Conservation (phyloP, 2,113 vertebrate genomes). For the Tretioscincus oriximinensis region DNA sequence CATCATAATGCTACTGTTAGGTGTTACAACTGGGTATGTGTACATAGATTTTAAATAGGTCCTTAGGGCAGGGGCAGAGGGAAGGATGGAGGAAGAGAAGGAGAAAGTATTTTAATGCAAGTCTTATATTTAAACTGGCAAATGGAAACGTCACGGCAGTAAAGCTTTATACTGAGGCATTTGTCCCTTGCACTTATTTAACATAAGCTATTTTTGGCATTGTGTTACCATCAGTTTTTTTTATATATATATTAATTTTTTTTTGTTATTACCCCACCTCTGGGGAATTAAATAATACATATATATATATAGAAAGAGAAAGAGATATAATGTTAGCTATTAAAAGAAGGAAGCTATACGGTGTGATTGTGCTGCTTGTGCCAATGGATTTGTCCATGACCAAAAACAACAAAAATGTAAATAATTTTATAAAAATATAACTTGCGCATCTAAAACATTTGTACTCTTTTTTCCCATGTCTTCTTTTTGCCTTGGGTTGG, state of each 20-base stretch:
- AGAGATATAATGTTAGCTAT: slow-evolving; percentile 44
- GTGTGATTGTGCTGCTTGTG: slow-evolving; percentile 73
- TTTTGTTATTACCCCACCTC: slow-evolving; percentile 66
- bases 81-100: slow-evolving; percentile 70
- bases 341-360: slow-evolving; percentile 57
- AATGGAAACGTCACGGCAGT: slow-evolving; percentile 79
- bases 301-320: slow-evolving; percentile 29
- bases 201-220: slow-evolving; percentile 82
- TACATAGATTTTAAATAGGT: slow-evolving; percentile 78
- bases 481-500: not conserved
- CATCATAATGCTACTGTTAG: slow-evolving; percentile 75
- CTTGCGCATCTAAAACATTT: slow-evolving; percentile 33
- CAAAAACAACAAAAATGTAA: slow-evolving; percentile 80
- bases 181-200: slow-evolving; percentile 93
- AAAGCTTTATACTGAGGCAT: slow-evolving; percentile 86
- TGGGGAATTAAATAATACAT: slow-evolving; percentile 68
- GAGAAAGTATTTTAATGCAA: slow-evolving; percentile 84
- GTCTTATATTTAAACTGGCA: slow-evolving; percentile 88
- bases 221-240: slow-evolving; percentile 84
- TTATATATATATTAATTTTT: slow-evolving; percentile 76
- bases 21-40: slow-evolving; percentile 83
- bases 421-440: slow-evolving; percentile 74
- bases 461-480: slow-evolving; percentile 22
- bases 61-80: slow-evolving; percentile 48
- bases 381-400: slow-evolving; percentile 74